Base-by-base conservation (phyloP, 2,888 invertebrate species). In the Drosophila merina region DNA sequence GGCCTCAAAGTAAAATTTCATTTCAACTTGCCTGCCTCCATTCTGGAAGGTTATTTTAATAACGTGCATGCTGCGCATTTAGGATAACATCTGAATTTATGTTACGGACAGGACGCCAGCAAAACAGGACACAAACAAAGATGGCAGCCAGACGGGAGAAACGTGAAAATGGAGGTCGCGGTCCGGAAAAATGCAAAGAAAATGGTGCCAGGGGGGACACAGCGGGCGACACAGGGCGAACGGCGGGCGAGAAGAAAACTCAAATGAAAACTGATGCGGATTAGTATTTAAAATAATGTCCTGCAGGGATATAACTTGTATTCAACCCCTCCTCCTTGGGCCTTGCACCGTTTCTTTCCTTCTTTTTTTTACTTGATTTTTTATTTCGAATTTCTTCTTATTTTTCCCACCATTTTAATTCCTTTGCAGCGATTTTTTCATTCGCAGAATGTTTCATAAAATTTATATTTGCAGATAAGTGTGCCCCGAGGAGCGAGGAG, bases 261-360 rank as follows among this genome's bases (percentile, higher is more conserved):
- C 89, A 83, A 85, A 89, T 89, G 84, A 90, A 90, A 90, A 90
- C 90, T 90, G 90, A 88, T 90, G 89, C 89, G 90, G 90, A 90
- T 90, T 90, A 90, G 90, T 90, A 89, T 90, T 89, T 90, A 87
- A 90, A 90, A 90, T 90, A 90, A 90, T 90, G 89, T 90, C 90
- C 90, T 90, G 89, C 90, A 90, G 89, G 88, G 90, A 90, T 89
- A 90, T 90, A 88, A 89, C 83, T 90, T 55, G 67, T 84, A 79
- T 74, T 82, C 58, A 25, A 20, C 20, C 20, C 25, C 44, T 25
- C 48, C 55, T 58, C 5, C 28, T 28, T 77, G 83, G 72, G 64
- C 51, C 64, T 83, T 57, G 52, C 63, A 72, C 69, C 60, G 69
- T 72, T 63, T 59, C 49, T 60, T 42, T 50, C 50, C 44, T 67